Evolutionary conservation across 1,140 invertebrate genomes (phyloP).

Genomic region (Gryllus bimaculatus): DNA sequence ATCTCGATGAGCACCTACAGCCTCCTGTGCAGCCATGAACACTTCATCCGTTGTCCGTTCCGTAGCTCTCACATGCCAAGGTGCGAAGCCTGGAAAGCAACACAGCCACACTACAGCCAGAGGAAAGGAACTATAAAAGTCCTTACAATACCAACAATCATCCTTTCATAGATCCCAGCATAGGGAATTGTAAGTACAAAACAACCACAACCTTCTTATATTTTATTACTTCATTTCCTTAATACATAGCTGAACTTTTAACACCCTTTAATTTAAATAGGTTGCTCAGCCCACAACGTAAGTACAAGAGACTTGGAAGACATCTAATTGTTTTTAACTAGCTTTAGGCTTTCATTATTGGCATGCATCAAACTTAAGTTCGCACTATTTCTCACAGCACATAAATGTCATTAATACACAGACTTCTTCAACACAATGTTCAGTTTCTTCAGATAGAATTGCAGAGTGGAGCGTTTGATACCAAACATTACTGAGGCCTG

Average conservation of each 20-base stretch:
- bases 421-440: slow-evolving; percentile 38
- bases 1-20: slow-evolving; percentile 58
- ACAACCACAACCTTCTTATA: neutral
- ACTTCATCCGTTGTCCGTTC: slow-evolving; percentile 46
- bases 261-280: neutral
- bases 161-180: neutral
- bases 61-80: slow-evolving; percentile 58
- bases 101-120: slow-evolving; percentile 19
- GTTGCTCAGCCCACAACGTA: no score
- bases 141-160: neutral
- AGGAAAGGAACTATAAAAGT: neutral
- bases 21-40: slow-evolving; percentile 59
- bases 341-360: no score
- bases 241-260: neutral
- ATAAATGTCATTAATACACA: neutral
- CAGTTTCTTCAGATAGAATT: slow-evolving; percentile 47
- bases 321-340: neutral
- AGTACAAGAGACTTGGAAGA: neutral
- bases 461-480: slow-evolving; percentile 45
- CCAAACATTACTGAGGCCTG: slow-evolving; percentile 42
- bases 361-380: neutral
- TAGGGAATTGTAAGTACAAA: neutral
- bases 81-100: slow-evolving; percentile 39
- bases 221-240: neutral
- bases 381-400: neutral